Conservation (phyloP, 2,113 vertebrate genomes). For the Centropus bengalensis region DNA sequence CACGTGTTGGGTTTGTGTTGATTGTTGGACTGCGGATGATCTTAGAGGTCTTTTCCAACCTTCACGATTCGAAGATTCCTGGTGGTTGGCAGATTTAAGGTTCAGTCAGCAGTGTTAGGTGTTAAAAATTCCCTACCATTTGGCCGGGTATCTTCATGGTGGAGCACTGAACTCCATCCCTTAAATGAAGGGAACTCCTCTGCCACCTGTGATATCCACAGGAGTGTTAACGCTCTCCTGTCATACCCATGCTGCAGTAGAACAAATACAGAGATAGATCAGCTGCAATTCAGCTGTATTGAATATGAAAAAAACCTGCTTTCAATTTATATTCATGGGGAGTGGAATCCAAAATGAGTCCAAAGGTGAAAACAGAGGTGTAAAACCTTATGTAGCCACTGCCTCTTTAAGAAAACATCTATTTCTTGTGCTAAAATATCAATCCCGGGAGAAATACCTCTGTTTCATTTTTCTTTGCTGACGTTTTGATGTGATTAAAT, state of each 20-base stretch:
- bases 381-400: background rate
- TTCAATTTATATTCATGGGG: background rate
- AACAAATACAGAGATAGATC: background rate
- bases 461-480: slow-evolving; percentile 33
- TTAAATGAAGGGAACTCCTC: background rate
- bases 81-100: background rate
- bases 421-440: slow-evolving; percentile 14
- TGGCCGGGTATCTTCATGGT: fast-evolving
- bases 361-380: background rate
- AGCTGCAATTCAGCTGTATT: background rate
- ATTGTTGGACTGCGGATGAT: too few species aligned
- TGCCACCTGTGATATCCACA: background rate
- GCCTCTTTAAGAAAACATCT: slow-evolving; percentile 3
- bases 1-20: too few species aligned
- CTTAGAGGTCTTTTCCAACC: too few species aligned
- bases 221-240: background rate
- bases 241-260: fast-evolving
- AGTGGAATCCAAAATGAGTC: background rate
- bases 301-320: background rate
- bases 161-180: fast-evolving
- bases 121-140: fast-evolving
- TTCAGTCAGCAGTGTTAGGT: fast-evolving
- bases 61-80: fast-evolving
- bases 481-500: slow-evolving; percentile 34
- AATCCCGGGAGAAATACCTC: background rate